A percentile compares a stretch with the other conserved stretches of the same genome.
Evolutionary conservation across 2,888 invertebrate species (phyloP).

Genomic region (Masnerella sp.): DNA sequence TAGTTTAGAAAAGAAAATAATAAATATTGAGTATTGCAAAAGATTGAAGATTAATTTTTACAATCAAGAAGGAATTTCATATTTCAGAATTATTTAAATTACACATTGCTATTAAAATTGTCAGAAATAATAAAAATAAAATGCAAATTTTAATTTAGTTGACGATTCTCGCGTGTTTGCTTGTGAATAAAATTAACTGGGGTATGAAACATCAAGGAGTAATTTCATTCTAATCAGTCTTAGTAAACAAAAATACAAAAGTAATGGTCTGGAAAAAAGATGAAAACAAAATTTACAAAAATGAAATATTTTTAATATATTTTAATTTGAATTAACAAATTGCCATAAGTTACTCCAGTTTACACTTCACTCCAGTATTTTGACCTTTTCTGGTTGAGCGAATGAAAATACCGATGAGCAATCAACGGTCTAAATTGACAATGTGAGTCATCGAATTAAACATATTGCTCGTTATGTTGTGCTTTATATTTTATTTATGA

Average conservation of each 20-base stretch:
- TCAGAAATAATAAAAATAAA: background rate
- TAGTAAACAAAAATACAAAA: too few species aligned
- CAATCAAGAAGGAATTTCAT: too few species aligned
- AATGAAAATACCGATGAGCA: constrained; percentile 26
- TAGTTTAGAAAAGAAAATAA: too few species aligned
- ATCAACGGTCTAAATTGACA: constrained; percentile 19
- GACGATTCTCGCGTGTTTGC: constrained; percentile 16
- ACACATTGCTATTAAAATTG: background rate
- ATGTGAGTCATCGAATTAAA: constrained; percentile 36
- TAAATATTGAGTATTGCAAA: too few species aligned
- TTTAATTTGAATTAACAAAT: background rate
- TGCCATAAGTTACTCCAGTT: background rate
- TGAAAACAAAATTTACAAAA: too few species aligned
- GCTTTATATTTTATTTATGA: constrained; percentile 8
- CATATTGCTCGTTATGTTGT: constrained; percentile 15
- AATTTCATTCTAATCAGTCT: constrained; percentile 11
- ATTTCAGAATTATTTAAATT: too few species aligned
- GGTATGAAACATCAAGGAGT: background rate
- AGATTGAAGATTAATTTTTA: too few species aligned
- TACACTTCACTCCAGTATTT: constrained; percentile 26
- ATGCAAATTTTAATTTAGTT: constrained; percentile 15
- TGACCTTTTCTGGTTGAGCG: constrained; percentile 24
- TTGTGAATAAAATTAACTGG: constrained; percentile 9
- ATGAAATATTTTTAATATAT: background rate
- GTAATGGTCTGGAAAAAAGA: too few species aligned